A percentile compares a stretch with the other conserved stretches of the same genome.
Conservation (phyloP, 2,113 vertebrate species). For the Murina feae region DNA sequence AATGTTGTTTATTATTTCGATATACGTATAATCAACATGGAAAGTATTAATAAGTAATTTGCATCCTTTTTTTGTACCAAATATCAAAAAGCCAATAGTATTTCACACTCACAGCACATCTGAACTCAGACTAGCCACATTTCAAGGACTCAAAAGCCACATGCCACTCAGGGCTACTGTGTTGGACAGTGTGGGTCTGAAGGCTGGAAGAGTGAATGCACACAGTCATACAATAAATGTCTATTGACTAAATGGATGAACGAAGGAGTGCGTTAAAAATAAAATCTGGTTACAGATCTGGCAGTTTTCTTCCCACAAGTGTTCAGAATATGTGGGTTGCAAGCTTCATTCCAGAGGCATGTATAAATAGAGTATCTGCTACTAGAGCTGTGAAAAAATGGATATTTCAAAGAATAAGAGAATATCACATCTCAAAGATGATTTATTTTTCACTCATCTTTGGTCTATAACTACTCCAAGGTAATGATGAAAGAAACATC, state of each 20-base stretch:
- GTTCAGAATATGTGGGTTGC: background rate
- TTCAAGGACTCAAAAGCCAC: background rate
- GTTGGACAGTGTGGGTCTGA: background rate
- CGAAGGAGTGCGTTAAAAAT: background rate
- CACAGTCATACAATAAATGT: background rate
- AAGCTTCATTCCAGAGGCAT: background rate
- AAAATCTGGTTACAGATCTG: background rate
- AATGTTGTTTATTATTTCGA: background rate
- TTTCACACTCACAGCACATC: background rate
- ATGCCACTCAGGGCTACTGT: background rate
- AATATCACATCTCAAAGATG: background rate
- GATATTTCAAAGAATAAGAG: conserved; percentile 13
- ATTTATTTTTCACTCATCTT: conserved; percentile 13
- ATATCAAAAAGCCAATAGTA: background rate
- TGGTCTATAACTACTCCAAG: background rate
- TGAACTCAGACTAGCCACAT: background rate
- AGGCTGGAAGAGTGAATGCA: background rate
- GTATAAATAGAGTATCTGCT: background rate
- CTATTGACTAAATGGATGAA: background rate
- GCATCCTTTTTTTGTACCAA: background rate
- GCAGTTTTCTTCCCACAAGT: background rate
- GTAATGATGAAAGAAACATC: background rate
- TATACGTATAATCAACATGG: background rate
- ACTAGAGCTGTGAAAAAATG: background rate
- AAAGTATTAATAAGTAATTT: background rate